Base-by-base conservation (phyloP, 1,140 invertebrate species). In the Anastrepha obliqua region DNA sequence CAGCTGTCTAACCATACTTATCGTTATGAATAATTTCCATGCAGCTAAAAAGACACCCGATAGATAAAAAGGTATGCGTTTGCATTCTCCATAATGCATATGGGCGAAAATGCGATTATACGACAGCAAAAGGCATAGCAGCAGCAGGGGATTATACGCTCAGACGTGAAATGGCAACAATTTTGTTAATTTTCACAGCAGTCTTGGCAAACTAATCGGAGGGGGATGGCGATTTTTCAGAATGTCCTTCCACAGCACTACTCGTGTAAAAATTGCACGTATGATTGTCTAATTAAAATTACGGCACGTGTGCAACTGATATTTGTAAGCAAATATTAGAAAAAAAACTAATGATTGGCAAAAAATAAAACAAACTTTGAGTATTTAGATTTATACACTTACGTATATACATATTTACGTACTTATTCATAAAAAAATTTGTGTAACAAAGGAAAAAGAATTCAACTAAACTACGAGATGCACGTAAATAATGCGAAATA, bases 261-360 rank as follows among this genome's bases (percentile, higher is more conserved):
- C 29, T 29, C 29, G 29, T 29, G 1, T 29, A 29, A 29, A 29
- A 86, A 59, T 62, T 59, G 59, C 85, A 86, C 85, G 58, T 62
- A 86, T 86, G 85, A 86, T 86, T 8, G 29, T 62, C 85, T 86
- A 60, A 86, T 86, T 86, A 60, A 86, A 86, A 62, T 86, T 15
- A 42, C 55, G 85, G 8, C 85, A 86, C 85, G 85, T 86, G 85
- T 60, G 2, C 29, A 3, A 13, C 2, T 60, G 59, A 42, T 20
- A 42, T 86, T 42, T 42, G 17, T 44, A 86, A 47, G 13, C 58
- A 59, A 60, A 62, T 51, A 55, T 15, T 15, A 17, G 4, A 55
- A 58, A 17, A 81, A 51, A 58, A 55, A 5, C n/a, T 7, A 13
- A 17, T 17, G 15, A 74, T 55, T 44, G 17, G 0, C 55, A 81